These are phyloP conservation scores for Oreortyx pictus DNA, from an alignment of 2,797 vertebrate species.

Conservation along the genomic window DNA sequence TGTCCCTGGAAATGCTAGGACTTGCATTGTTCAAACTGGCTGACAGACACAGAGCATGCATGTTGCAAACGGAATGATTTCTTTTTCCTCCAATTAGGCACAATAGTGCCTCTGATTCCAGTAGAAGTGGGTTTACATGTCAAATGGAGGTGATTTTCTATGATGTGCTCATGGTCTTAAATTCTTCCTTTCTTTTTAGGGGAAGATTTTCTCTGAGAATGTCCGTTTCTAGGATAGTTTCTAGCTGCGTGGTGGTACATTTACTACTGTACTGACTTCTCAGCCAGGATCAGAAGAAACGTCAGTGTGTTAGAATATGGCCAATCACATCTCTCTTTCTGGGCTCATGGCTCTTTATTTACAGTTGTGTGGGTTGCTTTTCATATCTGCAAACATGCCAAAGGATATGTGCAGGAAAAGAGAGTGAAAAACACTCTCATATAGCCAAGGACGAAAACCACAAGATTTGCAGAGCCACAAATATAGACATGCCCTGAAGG, in stretches of 20 bases:
- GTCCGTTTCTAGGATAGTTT: background rate
- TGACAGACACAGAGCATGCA: background rate
- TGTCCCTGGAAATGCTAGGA: background rate
- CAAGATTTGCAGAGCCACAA: background rate
- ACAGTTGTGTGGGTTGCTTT: conserved; percentile 2
- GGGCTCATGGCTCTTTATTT: background rate
- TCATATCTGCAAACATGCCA: background rate
- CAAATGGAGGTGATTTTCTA: background rate
- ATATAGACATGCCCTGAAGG: background rate
- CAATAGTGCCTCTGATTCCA: background rate
- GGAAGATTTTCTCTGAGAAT: background rate
- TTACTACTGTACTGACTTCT: background rate
- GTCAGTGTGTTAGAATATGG: background rate
- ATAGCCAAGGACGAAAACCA: background rate
- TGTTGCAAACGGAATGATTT: background rate
- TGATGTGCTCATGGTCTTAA: background rate
- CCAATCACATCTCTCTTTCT: conserved; percentile 2
- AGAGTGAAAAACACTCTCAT: background rate
- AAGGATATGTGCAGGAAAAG: background rate
- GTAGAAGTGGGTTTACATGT: background rate
- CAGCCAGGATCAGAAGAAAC: background rate
- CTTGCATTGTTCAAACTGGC: background rate
- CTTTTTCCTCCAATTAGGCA: background rate
- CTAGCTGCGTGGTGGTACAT: background rate
- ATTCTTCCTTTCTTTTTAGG: background rate